These are phyloP conservation scores for Alethe castanea DNA, from an alignment of 2,113 vertebrate species.

Conservation along the genomic window DNA sequence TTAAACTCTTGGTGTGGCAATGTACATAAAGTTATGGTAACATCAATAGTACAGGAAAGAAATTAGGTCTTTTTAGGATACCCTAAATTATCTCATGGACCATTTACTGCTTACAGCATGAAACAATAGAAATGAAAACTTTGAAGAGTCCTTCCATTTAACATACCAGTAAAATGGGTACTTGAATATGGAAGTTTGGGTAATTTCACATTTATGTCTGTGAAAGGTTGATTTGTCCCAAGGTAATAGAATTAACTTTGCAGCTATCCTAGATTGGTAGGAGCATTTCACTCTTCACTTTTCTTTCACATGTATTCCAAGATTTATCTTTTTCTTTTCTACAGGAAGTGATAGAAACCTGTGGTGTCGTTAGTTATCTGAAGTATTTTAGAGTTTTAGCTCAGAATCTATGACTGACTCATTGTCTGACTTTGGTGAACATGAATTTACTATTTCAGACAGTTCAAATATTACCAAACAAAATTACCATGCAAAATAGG, in stretches of 20 bases:
- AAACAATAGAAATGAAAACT: neutral
- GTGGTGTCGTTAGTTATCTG: neutral
- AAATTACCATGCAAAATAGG: neutral
- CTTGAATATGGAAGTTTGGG: neutral
- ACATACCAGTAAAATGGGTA: neutral
- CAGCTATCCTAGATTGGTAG: neutral
- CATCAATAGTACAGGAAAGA: neutral
- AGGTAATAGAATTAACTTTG: neutral
- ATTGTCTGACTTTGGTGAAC: neutral
- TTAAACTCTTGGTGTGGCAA: neutral
- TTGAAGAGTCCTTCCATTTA: neutral
- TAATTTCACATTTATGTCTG: neutral
- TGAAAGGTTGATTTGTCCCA: neutral
- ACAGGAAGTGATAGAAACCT: neutral
- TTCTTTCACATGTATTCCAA: neutral
- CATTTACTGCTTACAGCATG: neutral
- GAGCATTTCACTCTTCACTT: neutral
- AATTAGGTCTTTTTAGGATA: neutral
- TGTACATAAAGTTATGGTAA: rapidly evolving
- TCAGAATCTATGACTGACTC: neutral
- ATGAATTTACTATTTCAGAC: neutral
- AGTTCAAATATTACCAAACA: neutral
- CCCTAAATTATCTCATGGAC: neutral
- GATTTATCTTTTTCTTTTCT: neutral
- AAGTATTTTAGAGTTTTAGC: neutral